Percentiles rank a stretch among this genome's conserved stretches.
Evolutionary conservation across 30 jellyfish, hydroid and myxozoan genomes (phyloP).

Genomic region (Turritopsis rubra): DNA sequence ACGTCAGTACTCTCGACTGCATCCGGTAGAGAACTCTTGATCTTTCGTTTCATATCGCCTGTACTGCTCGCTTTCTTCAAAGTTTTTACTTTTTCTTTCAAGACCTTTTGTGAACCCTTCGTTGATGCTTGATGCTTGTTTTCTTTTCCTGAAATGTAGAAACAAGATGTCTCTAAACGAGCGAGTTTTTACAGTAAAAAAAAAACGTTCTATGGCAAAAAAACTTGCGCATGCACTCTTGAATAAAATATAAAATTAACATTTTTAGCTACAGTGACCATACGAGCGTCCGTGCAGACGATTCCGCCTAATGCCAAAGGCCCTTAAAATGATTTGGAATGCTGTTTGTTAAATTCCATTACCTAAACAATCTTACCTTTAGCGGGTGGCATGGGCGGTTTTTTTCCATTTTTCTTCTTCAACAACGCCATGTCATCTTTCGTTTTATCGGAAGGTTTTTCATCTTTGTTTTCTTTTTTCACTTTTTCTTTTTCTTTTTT

Average conservation of each 20-base stretch:
- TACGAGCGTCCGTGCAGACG: too few species aligned
- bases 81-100: constrained; percentile 4
- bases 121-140: background rate
- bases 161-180: too few species aligned
- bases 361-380: background rate
- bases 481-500: background rate
- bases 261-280: too few species aligned
- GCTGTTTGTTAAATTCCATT: background rate
- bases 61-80: background rate
- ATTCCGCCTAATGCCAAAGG: too few species aligned
- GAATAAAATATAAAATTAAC: too few species aligned
- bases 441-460: background rate
- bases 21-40: background rate
- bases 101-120: background rate
- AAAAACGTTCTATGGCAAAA: too few species aligned
- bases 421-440: constrained; percentile 4
- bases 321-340: too few species aligned
- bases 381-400: constrained; percentile 7
- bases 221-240: too few species aligned
- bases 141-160: constrained; percentile 14
- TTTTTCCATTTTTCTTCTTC: background rate
- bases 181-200: too few species aligned
- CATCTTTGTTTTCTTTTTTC: background rate
- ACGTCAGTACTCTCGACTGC: background rate
- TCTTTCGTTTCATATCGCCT: background rate